A percentile compares a stretch with the other conserved stretches of the same genome.
Conservation (phyloP, 1,140 invertebrate species). For the Drosophila yakuba region DNA sequence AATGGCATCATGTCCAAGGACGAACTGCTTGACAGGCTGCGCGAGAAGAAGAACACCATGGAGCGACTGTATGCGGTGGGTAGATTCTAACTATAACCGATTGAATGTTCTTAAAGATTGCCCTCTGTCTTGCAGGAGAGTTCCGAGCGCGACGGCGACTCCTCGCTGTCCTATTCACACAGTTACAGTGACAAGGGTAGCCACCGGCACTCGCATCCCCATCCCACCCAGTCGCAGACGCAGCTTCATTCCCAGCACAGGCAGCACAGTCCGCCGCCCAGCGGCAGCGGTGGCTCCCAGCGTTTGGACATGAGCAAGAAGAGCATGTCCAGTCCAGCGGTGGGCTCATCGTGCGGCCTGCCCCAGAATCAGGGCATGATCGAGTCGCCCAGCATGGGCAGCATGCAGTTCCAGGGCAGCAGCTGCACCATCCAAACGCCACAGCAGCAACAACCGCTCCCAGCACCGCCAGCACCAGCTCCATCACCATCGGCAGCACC, state of each 20-base stretch:
- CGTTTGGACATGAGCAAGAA: slow-evolving; percentile 80
- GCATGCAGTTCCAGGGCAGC: slow-evolving; percentile 70
- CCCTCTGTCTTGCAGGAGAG: slow-evolving; percentile 54
- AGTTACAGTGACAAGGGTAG: slow-evolving; percentile 73
- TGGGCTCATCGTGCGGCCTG: slow-evolving; percentile 50
- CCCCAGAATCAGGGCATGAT: slow-evolving; percentile 57
- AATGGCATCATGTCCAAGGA: slow-evolving; percentile 86
- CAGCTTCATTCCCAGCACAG: slow-evolving; percentile 40
- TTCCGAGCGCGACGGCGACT: slow-evolving; percentile 75
- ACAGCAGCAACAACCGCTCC: slow-evolving; percentile 62
- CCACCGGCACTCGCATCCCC: slow-evolving; percentile 65
- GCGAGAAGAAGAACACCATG: slow-evolving; percentile 87
- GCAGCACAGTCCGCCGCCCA: slow-evolving; percentile 70
- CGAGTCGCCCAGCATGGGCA: slow-evolving; percentile 82
- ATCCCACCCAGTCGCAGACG: slow-evolving; percentile 36
- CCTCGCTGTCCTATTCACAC: slow-evolving; percentile 78
- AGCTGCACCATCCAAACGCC: slow-evolving; percentile 78
- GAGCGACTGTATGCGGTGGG: slow-evolving; percentile 78
- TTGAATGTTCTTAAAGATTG: background rate
- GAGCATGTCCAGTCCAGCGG: slow-evolving; percentile 82
- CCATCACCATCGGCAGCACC: slow-evolving; percentile 27
- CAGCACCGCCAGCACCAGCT: slow-evolving; percentile 37
- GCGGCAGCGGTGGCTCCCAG: slow-evolving; percentile 38
- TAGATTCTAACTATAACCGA: background rate
- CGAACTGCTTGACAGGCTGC: slow-evolving; percentile 87